A percentile compares a stretch with the other conserved stretches of the same genome.
Conservation (phyloP, 2,888 invertebrate genomes). For the Spialia ferax region DNA sequence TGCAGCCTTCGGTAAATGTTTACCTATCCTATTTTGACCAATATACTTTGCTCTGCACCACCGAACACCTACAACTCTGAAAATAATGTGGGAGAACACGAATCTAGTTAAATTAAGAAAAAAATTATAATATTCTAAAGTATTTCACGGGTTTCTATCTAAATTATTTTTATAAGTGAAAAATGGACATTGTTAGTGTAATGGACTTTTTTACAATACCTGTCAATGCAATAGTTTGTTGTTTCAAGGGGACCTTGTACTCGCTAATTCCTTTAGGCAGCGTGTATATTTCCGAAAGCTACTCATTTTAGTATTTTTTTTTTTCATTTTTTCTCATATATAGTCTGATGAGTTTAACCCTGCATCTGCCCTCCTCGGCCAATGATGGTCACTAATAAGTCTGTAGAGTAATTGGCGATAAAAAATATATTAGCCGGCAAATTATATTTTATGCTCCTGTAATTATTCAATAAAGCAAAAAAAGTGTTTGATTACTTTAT, state of each 20-base stretch:
- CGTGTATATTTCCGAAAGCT: not conserved
- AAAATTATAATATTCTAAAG: not conserved
- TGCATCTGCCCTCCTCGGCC: constrained; percentile 1
- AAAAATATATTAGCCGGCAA: not conserved
- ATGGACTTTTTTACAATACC: not conserved
- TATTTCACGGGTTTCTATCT: not conserved
- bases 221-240: not conserved
- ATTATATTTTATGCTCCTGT: constrained; percentile 5
- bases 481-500: not conserved
- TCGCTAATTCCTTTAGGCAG: not conserved
- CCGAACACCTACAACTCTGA: constrained; percentile 1
- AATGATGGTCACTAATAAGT: not conserved
- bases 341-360: constrained; percentile 4
- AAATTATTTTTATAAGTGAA: not conserved
- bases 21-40: not conserved
- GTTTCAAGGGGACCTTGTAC: not conserved
- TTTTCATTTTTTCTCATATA: not conserved
- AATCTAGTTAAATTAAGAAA: not conserved
- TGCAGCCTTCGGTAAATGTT: not conserved
- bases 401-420: constrained; percentile 6
- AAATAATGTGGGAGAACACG: constrained; percentile 13
- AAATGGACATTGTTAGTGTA: not conserved
- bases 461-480: constrained; percentile 3
- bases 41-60: not conserved
- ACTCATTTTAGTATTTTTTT: not conserved